Evolutionary conservation across 2,797 vertebrate genomes (phyloP), one percentile per base, ranked within the genome.

Genomic region (Oreochromis grahami): DNA sequence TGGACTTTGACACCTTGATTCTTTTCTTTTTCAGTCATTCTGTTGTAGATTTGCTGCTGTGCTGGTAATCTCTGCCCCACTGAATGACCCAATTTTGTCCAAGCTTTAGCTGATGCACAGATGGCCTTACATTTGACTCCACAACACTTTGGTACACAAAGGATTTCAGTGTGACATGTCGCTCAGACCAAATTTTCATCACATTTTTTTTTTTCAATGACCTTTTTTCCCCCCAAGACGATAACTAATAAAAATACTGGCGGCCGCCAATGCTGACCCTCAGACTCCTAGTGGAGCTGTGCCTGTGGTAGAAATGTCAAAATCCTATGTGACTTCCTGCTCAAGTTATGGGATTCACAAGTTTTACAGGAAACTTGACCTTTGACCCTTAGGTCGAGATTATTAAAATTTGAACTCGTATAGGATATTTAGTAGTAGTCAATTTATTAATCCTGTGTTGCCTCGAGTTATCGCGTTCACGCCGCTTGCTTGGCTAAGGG

Each of bases 391-490:
- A n/a, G 58, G 34, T 3, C 1, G 9, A 36, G 6, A 63, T 63
- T 10, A 36, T n/a, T 34, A 32, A 34, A 60, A 34, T 34, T 19
- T 60, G 56, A 60, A 60, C 56, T 34, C 19, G 29, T 60, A 1
- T 60, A 60, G 32, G 56, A 34, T 60, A 34, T 60, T 60, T 60
- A 60, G 56, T 19, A 34, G 29, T 19, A 60, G 29, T n/a, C 17
- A 36, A 63, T 12, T n/a, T 63, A 7, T n/a, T n/a, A 36, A 63
- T 63, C 58, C 32, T 63, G 17, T 1, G 0, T n/a, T 63, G 58
- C 32, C 58, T 63, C 17, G 0, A 63, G 10, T 63, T 36, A 63
- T 3, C 1, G 9, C 0, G 17, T 60, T 60, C 56, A 60, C 2
- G 6, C 58, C 10, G 2, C 32, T 29, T 34, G 29, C 17, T 36